phyloP scores from a whole-genome alignment of 2,797 vertebrate genomes.

The Sebastes steindachneri region DNA sequence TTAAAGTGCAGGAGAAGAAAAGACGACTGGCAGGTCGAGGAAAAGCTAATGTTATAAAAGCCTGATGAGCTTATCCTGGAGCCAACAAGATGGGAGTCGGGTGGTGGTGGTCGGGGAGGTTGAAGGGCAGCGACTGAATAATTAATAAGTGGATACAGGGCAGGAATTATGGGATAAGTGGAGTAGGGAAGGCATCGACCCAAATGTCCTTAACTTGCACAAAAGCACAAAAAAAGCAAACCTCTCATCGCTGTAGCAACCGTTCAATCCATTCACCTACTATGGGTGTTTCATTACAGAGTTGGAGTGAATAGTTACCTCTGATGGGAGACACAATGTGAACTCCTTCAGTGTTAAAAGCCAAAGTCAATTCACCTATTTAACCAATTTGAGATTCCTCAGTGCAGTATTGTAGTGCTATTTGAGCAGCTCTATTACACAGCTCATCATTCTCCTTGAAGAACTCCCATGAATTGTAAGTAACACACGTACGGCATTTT shows the following conservation, averaged over 20 bases:
- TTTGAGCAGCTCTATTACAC: not conserved
- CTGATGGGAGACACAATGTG: conserved; percentile 3
- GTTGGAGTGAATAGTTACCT: not conserved
- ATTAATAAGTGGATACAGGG: conserved; percentile 35
- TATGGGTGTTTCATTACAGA: not conserved
- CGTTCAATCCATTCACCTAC: not conserved
- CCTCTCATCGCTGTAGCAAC: not conserved
- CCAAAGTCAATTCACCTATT: conserved; percentile 22
- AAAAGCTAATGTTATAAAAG: conserved; percentile 7
- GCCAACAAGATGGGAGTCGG: not conserved
- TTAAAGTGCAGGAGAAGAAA: not conserved
- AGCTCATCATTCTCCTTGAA: not conserved
- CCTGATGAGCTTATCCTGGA: conserved; percentile 19
- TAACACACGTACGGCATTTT: not conserved
- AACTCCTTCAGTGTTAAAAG: not conserved
- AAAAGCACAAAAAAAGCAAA: not conserved
- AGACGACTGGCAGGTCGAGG: not conserved
- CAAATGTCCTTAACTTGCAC: conserved; percentile 35
- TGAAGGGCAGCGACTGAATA: conserved; percentile 24
- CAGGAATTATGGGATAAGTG: conserved; percentile 42
- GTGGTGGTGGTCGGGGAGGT: not conserved
- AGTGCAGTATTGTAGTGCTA: not conserved
- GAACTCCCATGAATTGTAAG: not conserved
- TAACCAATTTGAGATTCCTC: not conserved
- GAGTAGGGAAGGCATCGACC: conserved; percentile 12